Base-by-base conservation (phyloP, 2,888 invertebrate species). In the Blera fallax region DNA sequence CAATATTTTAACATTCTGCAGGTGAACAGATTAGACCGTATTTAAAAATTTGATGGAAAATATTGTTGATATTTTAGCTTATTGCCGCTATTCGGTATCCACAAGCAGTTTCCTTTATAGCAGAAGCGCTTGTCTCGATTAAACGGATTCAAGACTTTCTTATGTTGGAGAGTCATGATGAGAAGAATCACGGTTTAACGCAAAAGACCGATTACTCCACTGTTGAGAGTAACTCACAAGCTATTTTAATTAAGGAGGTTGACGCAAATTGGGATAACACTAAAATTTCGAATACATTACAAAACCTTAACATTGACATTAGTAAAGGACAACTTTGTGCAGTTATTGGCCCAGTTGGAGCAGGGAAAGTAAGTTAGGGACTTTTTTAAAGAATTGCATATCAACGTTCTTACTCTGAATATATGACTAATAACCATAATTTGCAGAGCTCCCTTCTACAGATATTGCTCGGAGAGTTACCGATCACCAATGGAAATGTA, bases 331-430 rank as follows among this genome's bases (percentile, higher is more conserved):
- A 95, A 89, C 93, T 97, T 1, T 95, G 96, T 88, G 97, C 96
- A 1, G 93, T 98, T 14, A 96, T 98, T 79, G 98, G 98, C 8
- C 95, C 97, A 0, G 98, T 98, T 10, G 98, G 98, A 7, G 94
- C 96, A 32, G 98, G 98, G 89, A 98, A 94, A 92, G 91, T 91
- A 89, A 18, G 34, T 60, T 21, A 16, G 16, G n/a, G n/a, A 45
- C 48, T 0, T n/a, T 3, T 24, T 27, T 40, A 2, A 37, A 21
- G 24, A 58, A 1, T 62, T 11, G 0, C n/a, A 37, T 11, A 11
- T 3, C 21, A 7, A 40, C 10, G n/a, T 37, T 34, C 24, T 18
- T 8, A 40, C n/a, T 50, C 4, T 18, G 1, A 8, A 6, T 50
- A 40, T 16, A 16, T 2, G 6, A 24, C 6, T 50, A 29, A 8